phyloP scores from a whole-genome alignment of 2,797 vertebrate species.

The Tarsius wallacei region DNA sequence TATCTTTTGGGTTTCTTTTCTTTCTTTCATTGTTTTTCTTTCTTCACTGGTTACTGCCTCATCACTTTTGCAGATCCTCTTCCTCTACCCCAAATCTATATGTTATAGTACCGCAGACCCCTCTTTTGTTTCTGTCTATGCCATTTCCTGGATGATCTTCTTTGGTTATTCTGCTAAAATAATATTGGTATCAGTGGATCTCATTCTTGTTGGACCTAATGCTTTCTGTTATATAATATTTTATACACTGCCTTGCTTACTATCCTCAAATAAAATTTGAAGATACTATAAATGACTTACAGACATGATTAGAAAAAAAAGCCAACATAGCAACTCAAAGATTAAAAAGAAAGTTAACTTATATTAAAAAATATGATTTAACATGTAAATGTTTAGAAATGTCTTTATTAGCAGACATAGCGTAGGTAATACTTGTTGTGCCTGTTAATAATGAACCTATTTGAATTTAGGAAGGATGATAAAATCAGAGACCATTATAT shows the following conservation, averaged over 20 bases:
- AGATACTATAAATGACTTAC: not conserved
- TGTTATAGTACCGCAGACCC: accelerated
- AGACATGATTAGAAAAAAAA: not conserved
- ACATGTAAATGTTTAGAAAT: not conserved
- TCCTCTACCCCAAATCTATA: not conserved
- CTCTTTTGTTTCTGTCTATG: not conserved
- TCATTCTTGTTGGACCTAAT: not conserved
- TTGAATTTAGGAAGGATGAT: not conserved
- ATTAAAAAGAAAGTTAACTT: not conserved
- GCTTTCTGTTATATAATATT: not conserved
- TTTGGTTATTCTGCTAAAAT: not conserved
- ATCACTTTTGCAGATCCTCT: not conserved
- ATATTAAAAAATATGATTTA: not conserved
- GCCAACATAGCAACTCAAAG: not conserved
- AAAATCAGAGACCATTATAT: not conserved
- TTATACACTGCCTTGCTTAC: not conserved
- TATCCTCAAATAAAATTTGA: not conserved
- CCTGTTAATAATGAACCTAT: not conserved
- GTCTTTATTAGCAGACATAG: not conserved
- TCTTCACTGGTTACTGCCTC: not conserved
- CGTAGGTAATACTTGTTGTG: not conserved
- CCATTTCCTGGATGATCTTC: not conserved
- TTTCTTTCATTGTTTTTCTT: not conserved
- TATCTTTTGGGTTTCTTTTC: no score
- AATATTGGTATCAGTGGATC: not conserved